These are phyloP conservation scores for Calyptommatus sinebrachiatus DNA, from an alignment of 2,113 vertebrate genomes.

Conservation along the genomic window DNA sequence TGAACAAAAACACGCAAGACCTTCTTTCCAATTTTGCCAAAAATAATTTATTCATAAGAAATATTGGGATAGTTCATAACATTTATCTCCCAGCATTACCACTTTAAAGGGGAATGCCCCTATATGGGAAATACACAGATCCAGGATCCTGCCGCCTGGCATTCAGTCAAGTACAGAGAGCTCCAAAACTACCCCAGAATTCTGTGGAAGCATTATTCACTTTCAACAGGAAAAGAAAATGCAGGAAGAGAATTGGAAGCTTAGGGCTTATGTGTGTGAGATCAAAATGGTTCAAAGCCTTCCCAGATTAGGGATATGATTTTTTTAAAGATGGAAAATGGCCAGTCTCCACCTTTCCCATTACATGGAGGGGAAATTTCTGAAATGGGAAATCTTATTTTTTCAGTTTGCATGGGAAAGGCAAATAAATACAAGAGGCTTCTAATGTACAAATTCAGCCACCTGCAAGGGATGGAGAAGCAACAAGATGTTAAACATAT, in stretches of 20 bases:
- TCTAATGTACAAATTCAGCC: neutral
- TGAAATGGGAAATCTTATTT: neutral
- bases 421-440: neutral
- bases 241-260: neutral
- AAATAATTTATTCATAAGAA: slow-evolving; percentile 53
- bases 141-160: rapidly evolving
- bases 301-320: too few species aligned
- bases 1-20: neutral
- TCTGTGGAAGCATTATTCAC: neutral
- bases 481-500: neutral
- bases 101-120: slow-evolving; percentile 20
- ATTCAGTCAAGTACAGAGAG: neutral
- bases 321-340: neutral
- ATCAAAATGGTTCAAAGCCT: too few species aligned
- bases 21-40: slow-evolving; percentile 13
- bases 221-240: neutral
- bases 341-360: too few species aligned
- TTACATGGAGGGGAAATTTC: neutral
- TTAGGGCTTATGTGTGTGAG: slow-evolving; percentile 6
- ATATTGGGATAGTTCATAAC: slow-evolving; percentile 2
- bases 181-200: rapidly evolving
- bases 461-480: neutral
- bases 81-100: neutral
- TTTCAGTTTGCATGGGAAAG: neutral
- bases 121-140: neutral